A percentile compares a stretch with the other conserved stretches of the same genome.
phyloP scores from a whole-genome alignment of 2,113 vertebrate species.

The Clarias macrocephalus region DNA sequence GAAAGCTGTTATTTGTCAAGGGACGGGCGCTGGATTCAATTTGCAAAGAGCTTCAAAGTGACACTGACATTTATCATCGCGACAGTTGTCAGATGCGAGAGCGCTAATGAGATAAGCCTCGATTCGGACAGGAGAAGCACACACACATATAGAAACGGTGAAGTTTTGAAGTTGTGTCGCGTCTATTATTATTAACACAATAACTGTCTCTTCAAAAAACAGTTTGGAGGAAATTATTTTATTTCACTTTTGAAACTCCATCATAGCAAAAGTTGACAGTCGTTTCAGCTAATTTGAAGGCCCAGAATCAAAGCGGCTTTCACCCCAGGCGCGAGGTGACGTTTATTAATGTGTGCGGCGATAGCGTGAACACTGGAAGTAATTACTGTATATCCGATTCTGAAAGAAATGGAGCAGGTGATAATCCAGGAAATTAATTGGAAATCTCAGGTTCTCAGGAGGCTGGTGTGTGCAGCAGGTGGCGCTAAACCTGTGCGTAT shows the following conservation, averaged over 20 bases:
- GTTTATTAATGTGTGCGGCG: neutral
- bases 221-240: neutral
- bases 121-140: constrained; percentile 5
- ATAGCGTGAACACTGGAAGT: neutral
- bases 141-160: neutral
- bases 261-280: neutral
- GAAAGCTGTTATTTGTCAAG: constrained; percentile 48
- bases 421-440: neutral
- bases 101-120: constrained; percentile 45
- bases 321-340: neutral
- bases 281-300: neutral
- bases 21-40: constrained; percentile 42
- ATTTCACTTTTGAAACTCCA: neutral
- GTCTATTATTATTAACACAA: neutral
- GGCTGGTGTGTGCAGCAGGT: neutral
- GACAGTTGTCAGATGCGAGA: constrained; percentile 44
- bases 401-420: neutral
- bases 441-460: neutral
- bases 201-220: neutral
- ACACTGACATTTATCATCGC: constrained; percentile 48
- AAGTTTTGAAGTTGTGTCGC: neutral
- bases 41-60: constrained; percentile 37
- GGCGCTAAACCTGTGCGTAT: neutral
- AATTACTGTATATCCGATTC: neutral
- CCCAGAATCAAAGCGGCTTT: constrained; percentile 16